Percentiles rank a stretch among this genome's conserved stretches.
Evolutionary conservation across 2,113 vertebrate species (phyloP).

Genomic region (Philantomba maxwellii): DNA sequence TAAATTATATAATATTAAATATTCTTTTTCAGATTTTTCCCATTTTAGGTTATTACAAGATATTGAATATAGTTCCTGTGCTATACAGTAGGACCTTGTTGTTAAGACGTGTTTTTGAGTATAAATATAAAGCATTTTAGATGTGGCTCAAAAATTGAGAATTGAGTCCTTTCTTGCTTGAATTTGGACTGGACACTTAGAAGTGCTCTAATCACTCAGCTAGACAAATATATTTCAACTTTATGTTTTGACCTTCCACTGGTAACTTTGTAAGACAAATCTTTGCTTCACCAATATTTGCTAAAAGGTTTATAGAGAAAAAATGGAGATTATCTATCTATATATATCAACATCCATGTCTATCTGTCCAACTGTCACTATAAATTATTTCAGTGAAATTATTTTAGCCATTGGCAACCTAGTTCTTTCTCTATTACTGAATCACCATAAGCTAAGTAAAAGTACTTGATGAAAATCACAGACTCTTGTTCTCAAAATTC

Average conservation of each 20-base stretch:
- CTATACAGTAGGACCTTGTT: neutral
- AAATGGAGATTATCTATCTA: neutral
- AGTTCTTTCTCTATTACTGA: neutral
- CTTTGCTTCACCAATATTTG: neutral
- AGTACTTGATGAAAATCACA: neutral
- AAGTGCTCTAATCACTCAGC: neutral
- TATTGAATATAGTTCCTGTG: neutral
- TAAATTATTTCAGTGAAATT: neutral
- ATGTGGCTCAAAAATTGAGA: neutral
- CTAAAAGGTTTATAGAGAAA: neutral
- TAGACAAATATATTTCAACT: neutral
- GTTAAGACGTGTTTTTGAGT: neutral
- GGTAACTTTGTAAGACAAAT: neutral
- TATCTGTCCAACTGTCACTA: neutral
- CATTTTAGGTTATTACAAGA: neutral
- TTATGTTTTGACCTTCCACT: neutral
- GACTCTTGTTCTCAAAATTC: neutral
- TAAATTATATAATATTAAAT: neutral
- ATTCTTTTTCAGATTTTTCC: neutral
- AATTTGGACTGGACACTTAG: neutral
- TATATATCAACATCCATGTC: neutral
- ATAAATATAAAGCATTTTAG: neutral
- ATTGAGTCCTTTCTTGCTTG: neutral
- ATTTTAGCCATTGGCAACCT: neutral
- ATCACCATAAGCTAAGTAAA: neutral